Base-by-base conservation (phyloP, 2,113 vertebrate species). In the Pelvicachromis taeniatus region DNA sequence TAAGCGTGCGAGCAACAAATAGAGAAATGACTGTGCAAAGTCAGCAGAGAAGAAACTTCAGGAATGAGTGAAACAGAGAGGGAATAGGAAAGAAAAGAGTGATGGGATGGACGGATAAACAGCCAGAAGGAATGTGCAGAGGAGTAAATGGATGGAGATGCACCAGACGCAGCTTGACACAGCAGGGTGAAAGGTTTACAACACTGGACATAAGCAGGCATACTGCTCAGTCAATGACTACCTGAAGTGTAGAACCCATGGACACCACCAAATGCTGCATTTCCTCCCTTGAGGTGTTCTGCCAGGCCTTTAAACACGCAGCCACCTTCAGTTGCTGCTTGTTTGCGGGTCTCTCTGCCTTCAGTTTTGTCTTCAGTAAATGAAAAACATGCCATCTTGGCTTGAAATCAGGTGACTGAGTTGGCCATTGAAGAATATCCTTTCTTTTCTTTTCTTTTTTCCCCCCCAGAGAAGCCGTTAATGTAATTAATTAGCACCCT, bases 91-190 rank as follows among this genome's bases (percentile, higher is more conserved):
- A 38, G 23, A 82, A 59, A 52, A 61, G 73, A 86, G 83, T 50
- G 88, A 91, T 85, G 90, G 9, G 56, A 61, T 50, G 26, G 45
- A 75, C 50, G 68, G 91, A 78, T 10, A 19, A 78, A 84, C 61
- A 90, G 11, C 0, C 0, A 0, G 0, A 29, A 48, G 75, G 90
- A 87, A 63, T 55, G 84, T 80, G 77, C 16, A 85, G 82, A 2
- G 14, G 85, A 85, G 81, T 84, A 58, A 77, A 78, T 88, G 13
- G 91, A 89, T 86, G 89, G 68, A 86, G 88, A 85, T 61, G 82
- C 54, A 77, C 55, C 81, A 83, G 91, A 75, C 16, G 54, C 88
- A 93, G 92, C 92, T 86, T 40, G 82, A 82, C 82, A 35, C 87
- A 86, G 89, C 23, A 31, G 80, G 48, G 9, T 11, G 6, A 26